Conservation (phyloP, 2,797 vertebrate genomes). For the Cyprinella venusta region DNA sequence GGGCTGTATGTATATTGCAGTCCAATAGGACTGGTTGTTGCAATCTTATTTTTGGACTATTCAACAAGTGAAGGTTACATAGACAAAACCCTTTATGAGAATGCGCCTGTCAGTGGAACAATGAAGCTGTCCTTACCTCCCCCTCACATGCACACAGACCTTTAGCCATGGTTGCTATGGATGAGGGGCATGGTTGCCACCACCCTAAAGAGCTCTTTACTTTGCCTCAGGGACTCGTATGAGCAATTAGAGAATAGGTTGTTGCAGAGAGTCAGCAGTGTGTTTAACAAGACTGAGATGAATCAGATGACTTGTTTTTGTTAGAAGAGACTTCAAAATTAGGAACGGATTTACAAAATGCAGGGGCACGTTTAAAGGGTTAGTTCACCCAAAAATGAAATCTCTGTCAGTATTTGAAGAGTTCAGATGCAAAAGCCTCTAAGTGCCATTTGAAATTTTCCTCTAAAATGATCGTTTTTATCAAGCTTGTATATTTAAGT, state of each 20-base stretch:
- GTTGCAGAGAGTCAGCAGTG: neutral
- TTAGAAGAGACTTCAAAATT: neutral
- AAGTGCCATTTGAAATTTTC: too few relatives aligned
- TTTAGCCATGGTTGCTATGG: conserved; percentile 11
- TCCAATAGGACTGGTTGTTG: neutral
- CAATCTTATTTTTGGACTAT: conserved; percentile 4
- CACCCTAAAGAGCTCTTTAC: conserved; percentile 19
- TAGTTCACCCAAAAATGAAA: too few relatives aligned
- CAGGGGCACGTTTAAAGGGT: neutral
- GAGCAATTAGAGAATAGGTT: conserved; percentile 7
- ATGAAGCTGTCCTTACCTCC: conserved; percentile 21
- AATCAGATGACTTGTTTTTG: neutral
- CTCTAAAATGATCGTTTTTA: too few relatives aligned
- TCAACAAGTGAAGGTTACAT: conserved; percentile 4
- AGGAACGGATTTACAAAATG: neutral
- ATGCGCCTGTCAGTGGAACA: conserved; percentile 28
- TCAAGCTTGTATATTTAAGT: too few relatives aligned
- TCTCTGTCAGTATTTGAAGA: too few relatives aligned
- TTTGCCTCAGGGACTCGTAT: conserved; percentile 28
- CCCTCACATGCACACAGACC: conserved; percentile 19
- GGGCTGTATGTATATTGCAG: neutral
- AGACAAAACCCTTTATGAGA: conserved; percentile 5
- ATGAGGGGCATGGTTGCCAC: conserved; percentile 19
- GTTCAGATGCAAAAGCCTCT: too few relatives aligned
- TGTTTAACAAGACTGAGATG: neutral